phyloP scores from a whole-genome alignment of 2,888 invertebrate species.

The Melikaiella ostensackeni region DNA sequence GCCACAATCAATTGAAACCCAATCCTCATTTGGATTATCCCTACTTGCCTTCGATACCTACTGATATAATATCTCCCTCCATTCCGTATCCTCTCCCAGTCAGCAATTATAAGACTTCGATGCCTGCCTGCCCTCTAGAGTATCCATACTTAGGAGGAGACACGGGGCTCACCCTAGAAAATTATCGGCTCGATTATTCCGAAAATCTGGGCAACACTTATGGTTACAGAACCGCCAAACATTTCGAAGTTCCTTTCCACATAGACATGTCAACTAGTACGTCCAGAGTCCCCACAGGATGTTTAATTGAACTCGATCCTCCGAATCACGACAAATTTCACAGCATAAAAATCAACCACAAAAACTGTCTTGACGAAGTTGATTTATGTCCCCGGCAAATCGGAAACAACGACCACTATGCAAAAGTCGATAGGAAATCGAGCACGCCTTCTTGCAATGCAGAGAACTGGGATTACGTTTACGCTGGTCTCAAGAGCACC shows the following conservation, averaged over 20 bases:
- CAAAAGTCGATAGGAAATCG: constrained; percentile 61
- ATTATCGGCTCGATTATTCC: constrained; percentile 53
- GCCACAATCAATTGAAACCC: constrained; percentile 68
- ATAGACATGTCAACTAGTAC: constrained; percentile 68
- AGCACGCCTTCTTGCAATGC: constrained; percentile 38
- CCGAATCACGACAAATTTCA: constrained; percentile 64
- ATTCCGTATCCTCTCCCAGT: constrained; percentile 62
- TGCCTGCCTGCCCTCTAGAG: constrained; percentile 61
- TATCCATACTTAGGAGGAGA: constrained; percentile 57
- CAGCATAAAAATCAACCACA: constrained; percentile 44
- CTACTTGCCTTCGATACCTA: constrained; percentile 53
- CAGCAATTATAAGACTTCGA: constrained; percentile 59
- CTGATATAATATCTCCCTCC: constrained; percentile 58
- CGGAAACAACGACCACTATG: constrained; percentile 59
- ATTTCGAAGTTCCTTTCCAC: constrained; percentile 46
- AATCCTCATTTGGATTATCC: constrained; percentile 62
- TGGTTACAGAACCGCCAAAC: constrained; percentile 43
- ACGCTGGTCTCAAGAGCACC: constrained; percentile 86
- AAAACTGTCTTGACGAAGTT: constrained; percentile 63
- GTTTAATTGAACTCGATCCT: constrained; percentile 83
- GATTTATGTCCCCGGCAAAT: constrained; percentile 57
- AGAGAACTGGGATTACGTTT: constrained; percentile 90
- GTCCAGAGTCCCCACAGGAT: constrained; percentile 81
- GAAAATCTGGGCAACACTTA: constrained; percentile 56
- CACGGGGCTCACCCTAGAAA: constrained; percentile 46